phyloP scores from a whole-genome alignment of 2,797 vertebrate species.

The Oryzias dopingdopingensis region DNA sequence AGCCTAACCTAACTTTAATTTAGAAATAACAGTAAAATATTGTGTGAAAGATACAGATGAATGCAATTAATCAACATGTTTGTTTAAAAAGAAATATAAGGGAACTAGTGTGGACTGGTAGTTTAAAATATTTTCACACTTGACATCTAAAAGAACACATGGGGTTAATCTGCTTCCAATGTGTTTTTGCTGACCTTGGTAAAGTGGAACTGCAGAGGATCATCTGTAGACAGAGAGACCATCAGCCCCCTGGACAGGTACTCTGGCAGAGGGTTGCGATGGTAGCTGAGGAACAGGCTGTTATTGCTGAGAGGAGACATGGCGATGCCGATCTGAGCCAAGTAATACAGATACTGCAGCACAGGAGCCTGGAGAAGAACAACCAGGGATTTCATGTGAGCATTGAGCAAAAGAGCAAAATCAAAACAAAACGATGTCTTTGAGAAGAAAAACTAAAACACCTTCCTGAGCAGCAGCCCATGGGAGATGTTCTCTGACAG shows the following conservation, averaged over 20 bases:
- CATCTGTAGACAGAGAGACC: constrained; percentile 95
- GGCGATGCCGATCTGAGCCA: constrained; percentile 97
- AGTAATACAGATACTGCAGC: constrained; percentile 95
- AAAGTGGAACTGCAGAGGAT: constrained; percentile 97
- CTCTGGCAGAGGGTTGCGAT: constrained; percentile 95
- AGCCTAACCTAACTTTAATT: too few species aligned
- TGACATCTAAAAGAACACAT: background rate
- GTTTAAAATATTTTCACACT: too few species aligned
- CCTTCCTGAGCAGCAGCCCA: constrained; percentile 94
- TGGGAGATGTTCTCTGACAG: constrained; percentile 98
- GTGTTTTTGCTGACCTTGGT: constrained; percentile 83
- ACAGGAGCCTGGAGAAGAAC: constrained; percentile 84
- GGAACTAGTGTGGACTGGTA: too few species aligned
- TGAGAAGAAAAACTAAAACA: constrained; percentile 40
- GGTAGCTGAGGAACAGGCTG: constrained; percentile 97
- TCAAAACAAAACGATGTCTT: background rate
- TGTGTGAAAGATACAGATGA: too few species aligned
- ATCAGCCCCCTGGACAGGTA: constrained; percentile 93
- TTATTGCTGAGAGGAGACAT: constrained; percentile 99
- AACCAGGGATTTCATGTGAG: background rate
- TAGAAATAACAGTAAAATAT: too few species aligned
- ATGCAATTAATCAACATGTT: too few species aligned
- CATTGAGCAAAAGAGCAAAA: background rate
- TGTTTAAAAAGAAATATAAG: too few species aligned
- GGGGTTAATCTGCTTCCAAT: background rate